These are phyloP conservation scores for Acrobasis repandana DNA, from an alignment of 2,888 invertebrate genomes.

Conservation along the genomic window DNA sequence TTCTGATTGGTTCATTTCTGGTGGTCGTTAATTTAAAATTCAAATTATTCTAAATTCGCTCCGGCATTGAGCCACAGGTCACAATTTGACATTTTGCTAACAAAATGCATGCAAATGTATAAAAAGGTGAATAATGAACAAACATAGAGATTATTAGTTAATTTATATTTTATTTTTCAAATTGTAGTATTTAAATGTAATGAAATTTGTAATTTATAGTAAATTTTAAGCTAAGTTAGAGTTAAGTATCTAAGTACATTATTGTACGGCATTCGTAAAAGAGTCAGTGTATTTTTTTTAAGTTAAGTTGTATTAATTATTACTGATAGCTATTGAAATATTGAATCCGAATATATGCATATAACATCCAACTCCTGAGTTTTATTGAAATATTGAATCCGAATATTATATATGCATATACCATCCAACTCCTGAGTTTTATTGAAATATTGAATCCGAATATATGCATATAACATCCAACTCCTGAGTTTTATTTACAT, in stretches of 20 bases:
- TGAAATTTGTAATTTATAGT: conserved; percentile 79
- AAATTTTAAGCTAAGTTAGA: conserved; percentile 74
- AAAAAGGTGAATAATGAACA: conserved; percentile 37
- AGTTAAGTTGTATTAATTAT: conserved; percentile 77
- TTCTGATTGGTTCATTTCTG: conserved; percentile 1
- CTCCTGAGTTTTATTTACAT: conserved; percentile 31
- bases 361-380: conserved; percentile 67
- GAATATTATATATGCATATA: too few species aligned
- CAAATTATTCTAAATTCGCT: conserved; percentile 8
- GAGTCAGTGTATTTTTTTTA: conserved; percentile 79
- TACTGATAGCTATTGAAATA: conserved; percentile 78
- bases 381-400: conserved; percentile 44
- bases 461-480: conserved; percentile 80
- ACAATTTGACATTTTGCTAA: conserved; percentile 18
- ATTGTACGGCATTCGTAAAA: conserved; percentile 61
- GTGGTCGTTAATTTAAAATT: conserved; percentile 9
- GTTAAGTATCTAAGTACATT: conserved; percentile 53
- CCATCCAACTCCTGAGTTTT: conserved; percentile 63
- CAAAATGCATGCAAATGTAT: conserved; percentile 3
- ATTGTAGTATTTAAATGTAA: conserved; percentile 65
- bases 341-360: conserved; percentile 82
- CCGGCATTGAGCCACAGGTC: not conserved
- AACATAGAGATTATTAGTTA: conserved; percentile 66
- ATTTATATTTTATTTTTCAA: conserved; percentile 57
- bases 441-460: conserved; percentile 81